A percentile compares a stretch with the other conserved stretches of the same genome.
Evolutionary conservation across 2,113 vertebrate species (phyloP).

Genomic region (Butorides virescens): DNA sequence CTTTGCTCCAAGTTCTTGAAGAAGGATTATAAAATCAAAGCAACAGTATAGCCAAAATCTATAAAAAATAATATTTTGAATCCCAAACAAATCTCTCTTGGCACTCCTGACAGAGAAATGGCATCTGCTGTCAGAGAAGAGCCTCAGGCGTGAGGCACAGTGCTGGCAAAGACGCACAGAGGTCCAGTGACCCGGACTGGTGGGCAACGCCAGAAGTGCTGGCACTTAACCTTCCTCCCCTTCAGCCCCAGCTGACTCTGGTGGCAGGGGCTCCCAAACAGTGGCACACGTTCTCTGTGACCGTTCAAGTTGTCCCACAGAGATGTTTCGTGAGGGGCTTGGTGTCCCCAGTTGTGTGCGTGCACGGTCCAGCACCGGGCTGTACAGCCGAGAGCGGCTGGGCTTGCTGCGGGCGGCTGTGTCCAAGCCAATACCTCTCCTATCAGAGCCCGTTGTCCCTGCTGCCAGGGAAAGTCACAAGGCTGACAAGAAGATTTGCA

Average conservation of each 20-base stretch:
- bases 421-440: not conserved
- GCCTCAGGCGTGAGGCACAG: not conserved
- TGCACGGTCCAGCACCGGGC: accelerated
- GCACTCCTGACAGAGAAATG: not conserved
- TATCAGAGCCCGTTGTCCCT: accelerated
- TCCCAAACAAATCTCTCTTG: not conserved
- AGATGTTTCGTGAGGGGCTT: not conserved
- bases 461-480: not conserved
- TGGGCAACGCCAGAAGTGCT: not conserved
- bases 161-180: accelerated
- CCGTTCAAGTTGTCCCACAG: accelerated
- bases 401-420: not conserved
- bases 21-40: slow-evolving; percentile 8
- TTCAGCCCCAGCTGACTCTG: accelerated
- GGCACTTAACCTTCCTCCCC: not conserved
- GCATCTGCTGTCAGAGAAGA: not conserved
- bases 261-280: not conserved
- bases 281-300: not conserved
- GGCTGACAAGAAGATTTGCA: not conserved
- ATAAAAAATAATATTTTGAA: not conserved
- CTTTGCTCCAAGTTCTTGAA: not conserved
- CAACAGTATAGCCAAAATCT: not conserved
- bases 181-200: not conserved
- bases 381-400: accelerated
- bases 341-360: accelerated